Evolutionary conservation across 2,113 vertebrate species (phyloP).

Genomic region (Anarrhichthys ocellatus): DNA sequence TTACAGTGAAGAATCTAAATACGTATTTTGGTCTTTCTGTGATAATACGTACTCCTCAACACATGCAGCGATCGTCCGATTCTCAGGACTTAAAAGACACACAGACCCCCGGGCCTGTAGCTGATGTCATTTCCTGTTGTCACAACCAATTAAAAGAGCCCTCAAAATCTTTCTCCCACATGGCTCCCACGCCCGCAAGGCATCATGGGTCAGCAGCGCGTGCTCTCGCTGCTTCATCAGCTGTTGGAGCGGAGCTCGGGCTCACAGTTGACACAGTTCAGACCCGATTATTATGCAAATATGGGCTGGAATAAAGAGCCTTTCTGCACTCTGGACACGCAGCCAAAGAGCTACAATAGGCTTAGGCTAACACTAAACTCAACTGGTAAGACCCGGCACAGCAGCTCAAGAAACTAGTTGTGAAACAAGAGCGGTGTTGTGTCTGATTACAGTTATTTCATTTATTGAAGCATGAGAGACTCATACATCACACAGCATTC

Average conservation of each 20-base stretch:
- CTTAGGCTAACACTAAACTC: constrained; percentile 55
- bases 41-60: neutral
- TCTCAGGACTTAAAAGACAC: constrained; percentile 20
- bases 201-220: constrained; percentile 71
- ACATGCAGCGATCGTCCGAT: neutral
- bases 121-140: constrained; percentile 74
- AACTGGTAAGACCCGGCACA: constrained; percentile 54
- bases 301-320: constrained; percentile 63
- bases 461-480: constrained; percentile 33
- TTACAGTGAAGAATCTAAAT: neutral
- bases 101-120: constrained; percentile 37
- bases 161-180: constrained; percentile 54
- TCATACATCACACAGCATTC: neutral
- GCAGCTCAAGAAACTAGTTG: constrained; percentile 34
- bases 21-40: neutral
- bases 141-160: constrained; percentile 60
- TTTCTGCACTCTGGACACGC: constrained; percentile 60
- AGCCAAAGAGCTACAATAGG: constrained; percentile 64
- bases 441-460: constrained; percentile 20
- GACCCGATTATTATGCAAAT: constrained; percentile 80
- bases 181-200: constrained; percentile 70
- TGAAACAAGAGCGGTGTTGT: constrained; percentile 52
- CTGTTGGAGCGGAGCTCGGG: constrained; percentile 55
- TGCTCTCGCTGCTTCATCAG: constrained; percentile 66
- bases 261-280: constrained; percentile 67